Evolutionary conservation across 2,888 invertebrate genomes (phyloP).

Genomic region (Leptinotarsa rubiginosa): DNA sequence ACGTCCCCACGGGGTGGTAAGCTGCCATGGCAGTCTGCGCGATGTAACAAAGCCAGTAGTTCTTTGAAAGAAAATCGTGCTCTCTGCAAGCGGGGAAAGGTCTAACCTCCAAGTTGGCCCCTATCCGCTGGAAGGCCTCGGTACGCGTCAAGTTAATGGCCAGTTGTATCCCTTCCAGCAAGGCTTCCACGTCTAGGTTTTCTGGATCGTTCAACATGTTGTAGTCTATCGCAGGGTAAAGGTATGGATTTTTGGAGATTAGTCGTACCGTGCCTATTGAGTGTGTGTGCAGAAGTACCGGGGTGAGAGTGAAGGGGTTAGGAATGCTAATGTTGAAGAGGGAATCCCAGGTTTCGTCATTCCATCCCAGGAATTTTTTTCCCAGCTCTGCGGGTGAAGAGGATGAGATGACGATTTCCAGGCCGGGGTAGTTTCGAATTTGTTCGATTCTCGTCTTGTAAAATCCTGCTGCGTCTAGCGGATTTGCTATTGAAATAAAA

Average conservation of each 20-base stretch:
- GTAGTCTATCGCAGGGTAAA: conserved; percentile 70
- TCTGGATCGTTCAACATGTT: conserved; percentile 73
- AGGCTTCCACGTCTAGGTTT: conserved; percentile 66
- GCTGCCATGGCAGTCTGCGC: conserved; percentile 31
- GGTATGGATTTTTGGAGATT: conserved; percentile 30
- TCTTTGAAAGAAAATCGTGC: conserved; percentile 32
- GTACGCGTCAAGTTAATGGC: conserved; percentile 66
- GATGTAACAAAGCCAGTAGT: conserved; percentile 41
- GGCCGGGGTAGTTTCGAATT: conserved; percentile 25
- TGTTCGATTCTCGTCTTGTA: conserved; percentile 26
- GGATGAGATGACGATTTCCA: conserved; percentile 31
- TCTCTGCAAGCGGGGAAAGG: conserved; percentile 31
- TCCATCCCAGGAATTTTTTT: conserved; percentile 46
- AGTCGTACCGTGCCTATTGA: conserved; percentile 73
- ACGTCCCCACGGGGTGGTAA: conserved; percentile 76
- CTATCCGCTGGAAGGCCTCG: conserved; percentile 68
- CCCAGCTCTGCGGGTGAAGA: conserved; percentile 71
- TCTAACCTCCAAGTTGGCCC: conserved; percentile 62
- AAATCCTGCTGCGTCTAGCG: conserved; percentile 27
- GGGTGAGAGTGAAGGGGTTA: conserved; percentile 29
- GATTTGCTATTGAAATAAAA: conserved; percentile 12
- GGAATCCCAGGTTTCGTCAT: conserved; percentile 57
- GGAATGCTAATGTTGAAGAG: conserved; percentile 60
- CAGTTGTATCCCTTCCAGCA: conserved; percentile 68
- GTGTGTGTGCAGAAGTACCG: conserved; percentile 41